Conservation (phyloP, 2,113 vertebrate genomes). For the Gnathonemus longibarbis region DNA sequence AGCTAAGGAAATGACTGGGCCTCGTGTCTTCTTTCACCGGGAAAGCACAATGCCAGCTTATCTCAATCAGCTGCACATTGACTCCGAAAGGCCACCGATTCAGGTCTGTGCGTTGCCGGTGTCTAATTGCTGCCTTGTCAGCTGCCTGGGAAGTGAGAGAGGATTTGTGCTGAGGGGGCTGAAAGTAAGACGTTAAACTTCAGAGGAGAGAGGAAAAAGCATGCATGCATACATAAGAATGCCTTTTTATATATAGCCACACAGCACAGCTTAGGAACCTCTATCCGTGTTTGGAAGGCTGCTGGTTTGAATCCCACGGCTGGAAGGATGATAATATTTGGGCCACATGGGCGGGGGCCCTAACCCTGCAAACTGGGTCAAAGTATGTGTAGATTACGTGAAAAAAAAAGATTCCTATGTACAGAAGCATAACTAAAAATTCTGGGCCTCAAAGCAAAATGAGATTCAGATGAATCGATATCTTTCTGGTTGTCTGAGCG, state of each 20-base stretch:
- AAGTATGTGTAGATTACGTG: neutral
- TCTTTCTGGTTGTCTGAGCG: neutral
- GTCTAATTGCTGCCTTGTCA: neutral
- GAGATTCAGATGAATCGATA: neutral
- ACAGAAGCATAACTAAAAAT: neutral
- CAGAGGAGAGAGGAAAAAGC: neutral
- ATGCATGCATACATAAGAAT: neutral
- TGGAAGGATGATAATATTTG: neutral
- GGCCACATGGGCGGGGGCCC: neutral
- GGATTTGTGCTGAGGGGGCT: neutral
- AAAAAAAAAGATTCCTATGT: neutral
- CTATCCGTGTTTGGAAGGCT: neutral
- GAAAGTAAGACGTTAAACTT: neutral
- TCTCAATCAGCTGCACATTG: neutral
- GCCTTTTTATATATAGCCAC: neutral
- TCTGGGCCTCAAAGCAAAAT: neutral
- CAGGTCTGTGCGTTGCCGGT: neutral
- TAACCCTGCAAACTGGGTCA: neutral
- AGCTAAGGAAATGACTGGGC: neutral
- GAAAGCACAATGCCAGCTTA: neutral
- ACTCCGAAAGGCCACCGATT: neutral
- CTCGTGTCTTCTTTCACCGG: neutral
- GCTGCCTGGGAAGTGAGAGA: neutral
- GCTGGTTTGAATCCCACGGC: neutral
- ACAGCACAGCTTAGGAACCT: neutral